Evolutionary conservation across 1,140 invertebrate species (phyloP), one percentile per base, ranked within the genome.

Genomic region (Wiebesia pumilae): DNA sequence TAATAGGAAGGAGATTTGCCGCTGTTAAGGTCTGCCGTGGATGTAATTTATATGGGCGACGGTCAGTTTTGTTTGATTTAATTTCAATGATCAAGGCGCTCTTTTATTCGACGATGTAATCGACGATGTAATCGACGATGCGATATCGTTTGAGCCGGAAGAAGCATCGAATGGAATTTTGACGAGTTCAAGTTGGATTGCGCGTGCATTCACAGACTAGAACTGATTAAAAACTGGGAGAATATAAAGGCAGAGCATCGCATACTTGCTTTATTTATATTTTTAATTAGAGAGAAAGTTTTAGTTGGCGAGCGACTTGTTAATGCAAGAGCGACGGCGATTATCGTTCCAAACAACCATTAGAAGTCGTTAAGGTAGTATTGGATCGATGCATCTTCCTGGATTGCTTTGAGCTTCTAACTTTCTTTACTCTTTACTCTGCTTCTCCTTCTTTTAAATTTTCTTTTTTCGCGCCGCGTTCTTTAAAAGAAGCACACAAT

Each of bases 281-380:
- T 93, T 92, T 93, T 93, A 93, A 93, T 93, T 93, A 93, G 90
- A 92, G 92, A 91, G 92, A 93, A 92, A 93, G 92, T 90, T 92
- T 91, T 69, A 82, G n/a, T 65, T 71, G 38, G 40, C 58, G 71
- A 43, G 65, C 90, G 90, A 91, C 90, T 91, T 88, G 90, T 89
- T 90, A 89, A 89, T 88, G 87, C 88, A 78, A 67, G 77, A 88
- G 88, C 88, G 89, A 90, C 90, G 90, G 90, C 91, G 91, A 93
- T 93, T 91, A 93, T 92, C 92, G 92, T 93, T 93, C 90, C 91
- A 89, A 93, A 93, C 91, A 92, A 90, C 91, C 91, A 93, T 93
- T 93, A 92, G 91, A 91, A 91, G 91, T 93, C 91, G 91, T 92
- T 93, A 93, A 92, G 91, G 91, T 90, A 90, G 90, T 92, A 92